These are phyloP conservation scores for Ammodytes dubius DNA, from an alignment of 2,113 vertebrate species.

Conservation along the genomic window DNA sequence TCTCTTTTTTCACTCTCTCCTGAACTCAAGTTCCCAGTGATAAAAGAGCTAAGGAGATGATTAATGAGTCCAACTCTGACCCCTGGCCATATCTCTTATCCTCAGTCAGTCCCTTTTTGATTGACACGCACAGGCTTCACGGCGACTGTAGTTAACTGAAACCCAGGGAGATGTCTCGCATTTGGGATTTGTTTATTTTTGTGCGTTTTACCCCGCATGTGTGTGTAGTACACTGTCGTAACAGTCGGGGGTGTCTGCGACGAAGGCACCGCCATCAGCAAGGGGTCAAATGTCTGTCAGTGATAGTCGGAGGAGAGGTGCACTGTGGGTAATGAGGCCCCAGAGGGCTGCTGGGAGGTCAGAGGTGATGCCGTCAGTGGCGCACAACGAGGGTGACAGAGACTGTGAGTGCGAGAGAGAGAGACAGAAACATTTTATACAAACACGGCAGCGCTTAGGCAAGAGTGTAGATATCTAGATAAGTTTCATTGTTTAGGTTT, in stretches of 20 bases:
- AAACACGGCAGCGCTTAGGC: constrained; percentile 29
- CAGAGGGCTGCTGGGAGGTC: constrained; percentile 60
- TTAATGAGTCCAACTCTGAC: constrained; percentile 65
- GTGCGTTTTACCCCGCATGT: constrained; percentile 46
- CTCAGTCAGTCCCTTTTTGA: constrained; percentile 67
- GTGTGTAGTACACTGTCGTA: not conserved
- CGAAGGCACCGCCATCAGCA: constrained; percentile 42
- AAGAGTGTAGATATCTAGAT: constrained; percentile 46
- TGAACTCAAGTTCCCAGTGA: constrained; percentile 22
- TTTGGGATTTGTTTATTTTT: constrained; percentile 63
- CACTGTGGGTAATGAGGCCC: constrained; percentile 75
- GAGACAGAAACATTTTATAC: constrained; percentile 42
- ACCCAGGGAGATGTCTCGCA: constrained; percentile 34
- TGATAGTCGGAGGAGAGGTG: constrained; percentile 69
- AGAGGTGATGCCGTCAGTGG: constrained; percentile 58
- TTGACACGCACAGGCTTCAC: constrained; percentile 75
- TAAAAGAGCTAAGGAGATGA: constrained; percentile 51
- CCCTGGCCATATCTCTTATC: constrained; percentile 57
- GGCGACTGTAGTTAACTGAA: constrained; percentile 52
- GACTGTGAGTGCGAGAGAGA: constrained; percentile 29
- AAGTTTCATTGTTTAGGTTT: constrained; percentile 50
- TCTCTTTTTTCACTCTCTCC: not conserved
- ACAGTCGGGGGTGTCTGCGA: constrained; percentile 41
- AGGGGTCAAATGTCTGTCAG: constrained; percentile 59
- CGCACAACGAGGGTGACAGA: constrained; percentile 1